Percentiles rank a stretch among this genome's conserved stretches.
Evolutionary conservation across 1,140 invertebrate genomes (phyloP).

Genomic region (Aphelinus certus): DNA sequence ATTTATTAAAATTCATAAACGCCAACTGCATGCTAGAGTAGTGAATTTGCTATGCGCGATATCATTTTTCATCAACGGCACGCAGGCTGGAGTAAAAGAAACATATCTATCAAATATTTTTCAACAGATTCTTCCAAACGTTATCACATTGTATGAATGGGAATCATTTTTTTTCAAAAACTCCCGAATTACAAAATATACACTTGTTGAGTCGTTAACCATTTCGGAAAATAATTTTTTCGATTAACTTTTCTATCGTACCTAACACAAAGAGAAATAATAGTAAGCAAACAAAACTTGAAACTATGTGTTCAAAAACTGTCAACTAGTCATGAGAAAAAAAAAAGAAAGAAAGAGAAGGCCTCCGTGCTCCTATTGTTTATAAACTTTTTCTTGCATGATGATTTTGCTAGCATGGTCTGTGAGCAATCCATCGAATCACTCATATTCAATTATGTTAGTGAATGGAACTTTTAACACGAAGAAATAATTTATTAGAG

Average conservation of each 20-base stretch:
- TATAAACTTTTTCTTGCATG: slow-evolving; percentile 29
- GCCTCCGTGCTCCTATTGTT: slow-evolving; percentile 35
- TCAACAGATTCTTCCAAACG: slow-evolving; percentile 18
- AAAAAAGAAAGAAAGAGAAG: slow-evolving; percentile 32
- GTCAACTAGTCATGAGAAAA: slow-evolving; percentile 37
- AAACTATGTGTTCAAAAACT: slow-evolving; percentile 34
- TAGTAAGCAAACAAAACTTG: slow-evolving; percentile 23
- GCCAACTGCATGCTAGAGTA: slow-evolving; percentile 27
- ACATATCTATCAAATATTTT: slow-evolving; percentile 5
- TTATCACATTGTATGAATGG: neutral
- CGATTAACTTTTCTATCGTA: neutral
- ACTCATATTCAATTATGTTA: slow-evolving; percentile 45
- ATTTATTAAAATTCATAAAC: slow-evolving; percentile 26
- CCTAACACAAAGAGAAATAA: slow-evolving; percentile 7
- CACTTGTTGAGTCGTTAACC: neutral
- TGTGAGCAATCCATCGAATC: slow-evolving; percentile 1
- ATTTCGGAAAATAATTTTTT: slow-evolving; percentile 6
- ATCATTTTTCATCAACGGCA: slow-evolving; percentile 27
- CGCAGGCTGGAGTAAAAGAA: slow-evolving; percentile 28
- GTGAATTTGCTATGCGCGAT: neutral
- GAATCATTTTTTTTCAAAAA: slow-evolving; percentile 25
- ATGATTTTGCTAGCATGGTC: slow-evolving; percentile 18
- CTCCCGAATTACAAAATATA: slow-evolving; percentile 5
- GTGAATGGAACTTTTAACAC: neutral
- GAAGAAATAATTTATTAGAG: slow-evolving; percentile 34